Percentiles rank a stretch among this genome's conserved stretches.
Evolutionary conservation across 2,113 vertebrate genomes (phyloP).

Genomic region (Dipodomys stephensi): DNA sequence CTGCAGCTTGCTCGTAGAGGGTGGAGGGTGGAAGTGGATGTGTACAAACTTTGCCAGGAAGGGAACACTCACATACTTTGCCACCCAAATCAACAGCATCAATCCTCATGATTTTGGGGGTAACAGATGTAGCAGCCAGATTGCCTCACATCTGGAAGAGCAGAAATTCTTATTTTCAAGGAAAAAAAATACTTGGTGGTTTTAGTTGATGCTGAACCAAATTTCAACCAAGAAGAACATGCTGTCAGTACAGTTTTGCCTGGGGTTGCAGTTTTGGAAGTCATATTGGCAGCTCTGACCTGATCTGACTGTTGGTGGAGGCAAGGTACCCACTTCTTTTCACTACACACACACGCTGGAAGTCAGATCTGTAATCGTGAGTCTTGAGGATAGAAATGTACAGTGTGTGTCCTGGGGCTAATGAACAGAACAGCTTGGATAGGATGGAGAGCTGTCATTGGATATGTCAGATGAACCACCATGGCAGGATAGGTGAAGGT

Average conservation of each 20-base stretch:
- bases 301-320: background rate
- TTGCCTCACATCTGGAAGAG: no score
- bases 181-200: background rate
- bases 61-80: no score
- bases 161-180: slow-evolving; percentile 1
- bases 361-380: background rate
- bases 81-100: no score
- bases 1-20: no score
- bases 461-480: background rate
- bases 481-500: background rate
- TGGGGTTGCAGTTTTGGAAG: background rate
- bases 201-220: background rate
- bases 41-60: no score
- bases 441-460: background rate
- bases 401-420: background rate
- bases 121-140: no score
- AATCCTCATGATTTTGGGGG: no score
- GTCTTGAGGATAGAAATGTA: background rate
- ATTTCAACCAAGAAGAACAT: background rate
- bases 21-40: no score
- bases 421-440: background rate
- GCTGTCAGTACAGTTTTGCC: background rate
- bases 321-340: background rate
- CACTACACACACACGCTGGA: background rate
- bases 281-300: background rate